Evolutionary conservation across 2,113 vertebrate genomes (phyloP), one percentile per base, ranked within the genome.

Genomic region (Macquaria australasica): DNA sequence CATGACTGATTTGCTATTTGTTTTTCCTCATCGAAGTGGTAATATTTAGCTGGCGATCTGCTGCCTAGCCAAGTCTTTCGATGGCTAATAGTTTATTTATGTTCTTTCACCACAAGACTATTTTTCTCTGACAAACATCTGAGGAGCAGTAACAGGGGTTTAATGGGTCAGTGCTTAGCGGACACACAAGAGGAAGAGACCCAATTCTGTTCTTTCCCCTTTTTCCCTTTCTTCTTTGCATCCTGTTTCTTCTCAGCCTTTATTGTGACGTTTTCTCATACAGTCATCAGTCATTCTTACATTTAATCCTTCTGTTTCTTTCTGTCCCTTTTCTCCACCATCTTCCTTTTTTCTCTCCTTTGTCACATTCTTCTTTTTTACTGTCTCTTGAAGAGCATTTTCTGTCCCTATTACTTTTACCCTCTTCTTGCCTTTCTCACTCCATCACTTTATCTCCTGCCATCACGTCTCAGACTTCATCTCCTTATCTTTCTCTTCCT

Each of bases 81-180:
- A 83, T 55, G 63, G 75, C 86, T 89, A 82, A 87, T 85, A 78
- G 72, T 84, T 90, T 79, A 86, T 91, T 92, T 88, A 90, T 85
- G 73, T 87, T 82, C 79, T 82, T 89, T 90, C 51, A 86, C 84
- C 78, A 66, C 81, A 66, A 70, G 79, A 71, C 58, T 53, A 72
- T 87, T 89, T 91, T 77, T 77, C 79, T 75, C 70, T 87, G 80
- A 90, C 83, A 86, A 83, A 88, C 79, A 81, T 88, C 72, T 88
- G 83, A 84, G 76, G 39, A 85, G 84, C 85, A 87, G 67, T 91
- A 81, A 89, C 45, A 78, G 60, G 34, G 69, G 83, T 87, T 90
- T 89, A 89, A 90, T 86, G 83, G 87, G 81, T 73, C 81, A 58
- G 34, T 58, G 60, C 63, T 85, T 70, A 77, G 81, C 76, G 23